A percentile compares a stretch with the other conserved stretches of the same genome.
Conservation (phyloP, 2,797 vertebrate genomes). For the Rhinichthys osculus region DNA sequence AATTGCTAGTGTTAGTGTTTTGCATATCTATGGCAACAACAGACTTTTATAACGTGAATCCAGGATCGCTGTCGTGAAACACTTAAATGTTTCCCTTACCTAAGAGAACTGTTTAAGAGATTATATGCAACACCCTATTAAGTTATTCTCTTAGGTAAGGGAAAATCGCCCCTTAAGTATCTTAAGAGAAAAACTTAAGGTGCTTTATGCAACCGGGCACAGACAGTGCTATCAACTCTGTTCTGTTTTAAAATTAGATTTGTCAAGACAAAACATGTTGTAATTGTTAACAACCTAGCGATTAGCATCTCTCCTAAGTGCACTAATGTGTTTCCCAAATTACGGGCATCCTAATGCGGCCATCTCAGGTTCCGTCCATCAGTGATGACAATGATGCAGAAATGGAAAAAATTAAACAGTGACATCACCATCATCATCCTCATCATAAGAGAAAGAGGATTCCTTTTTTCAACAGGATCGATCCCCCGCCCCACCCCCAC, state of each 20-base stretch:
- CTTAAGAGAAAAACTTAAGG: too few relatives aligned
- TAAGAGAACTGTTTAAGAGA: too few relatives aligned
- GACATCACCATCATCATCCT: slow-evolving; percentile 64
- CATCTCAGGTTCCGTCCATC: slow-evolving; percentile 42
- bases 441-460: slow-evolving; percentile 54
- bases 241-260: slow-evolving; percentile 26
- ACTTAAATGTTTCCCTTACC: too few relatives aligned
- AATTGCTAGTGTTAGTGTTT: too few relatives aligned
- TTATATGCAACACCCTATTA: too few relatives aligned
- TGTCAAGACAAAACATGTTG: slow-evolving; percentile 3
- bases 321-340: slow-evolving; percentile 13
- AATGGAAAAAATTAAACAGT: slow-evolving; percentile 65
- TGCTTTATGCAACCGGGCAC: too few relatives aligned
- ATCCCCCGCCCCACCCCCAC: not conserved
- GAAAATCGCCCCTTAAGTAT: too few relatives aligned
- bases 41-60: too few relatives aligned
- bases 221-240: not conserved
- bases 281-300: slow-evolving; percentile 22
- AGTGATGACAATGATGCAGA: slow-evolving; percentile 63
- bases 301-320: slow-evolving; percentile 8
- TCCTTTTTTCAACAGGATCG: slow-evolving; percentile 65
- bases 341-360: not conserved
- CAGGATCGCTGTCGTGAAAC: too few relatives aligned
- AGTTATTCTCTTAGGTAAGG: too few relatives aligned
- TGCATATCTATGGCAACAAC: too few relatives aligned